Evolutionary conservation across 1,140 invertebrate species (phyloP), one percentile per base, ranked within the genome.

Genomic region (Phymorhynchus buccinoides): DNA sequence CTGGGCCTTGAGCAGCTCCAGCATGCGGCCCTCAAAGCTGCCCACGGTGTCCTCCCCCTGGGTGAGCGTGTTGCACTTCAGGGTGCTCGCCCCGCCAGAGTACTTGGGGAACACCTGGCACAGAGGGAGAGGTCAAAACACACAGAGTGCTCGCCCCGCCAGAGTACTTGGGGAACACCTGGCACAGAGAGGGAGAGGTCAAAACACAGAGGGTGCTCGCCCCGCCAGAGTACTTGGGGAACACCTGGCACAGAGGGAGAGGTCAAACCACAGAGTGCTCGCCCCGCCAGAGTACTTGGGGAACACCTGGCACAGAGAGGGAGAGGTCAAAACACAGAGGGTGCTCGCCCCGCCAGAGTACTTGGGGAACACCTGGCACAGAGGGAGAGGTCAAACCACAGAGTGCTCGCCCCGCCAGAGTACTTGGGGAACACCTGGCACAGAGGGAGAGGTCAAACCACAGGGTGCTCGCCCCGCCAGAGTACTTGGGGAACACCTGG

Each of bases 11-110:
- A 83, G 62, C 81, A 83, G 66, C 39, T 83, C 81, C 39, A 71
- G 62, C 81, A 83, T 83, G 27, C 81, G 35, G 39, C 44, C 81
- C 81, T 83, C 81, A 42, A 83, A 83, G 30, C 81, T 83, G 56
- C 81, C 81, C 39, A 83, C 81, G 2, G 81, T 83, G 81, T 83
- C 81, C 30, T 83, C 81, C 7, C 62, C 56, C 62, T n/a, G 9
- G 18, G 81, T 71, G 81, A 71, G 73, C 62, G 44, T 71, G 81
- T 83, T 83, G 62, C 81, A 83, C 81, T 83, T 83, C 66, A 83
- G 68, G 56, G 81, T 39, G 30, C 56, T n/a, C 6, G 81, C 41
- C 35, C 81, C 81, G 18, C 62, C 62, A 3, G 81, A 62, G 66
- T 71, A 83, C 81, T 44, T 62, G 9, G 81, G 62, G 37, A 83